phyloP scores from a whole-genome alignment of 2,113 vertebrate species.

The Atherinomorus stipes region DNA sequence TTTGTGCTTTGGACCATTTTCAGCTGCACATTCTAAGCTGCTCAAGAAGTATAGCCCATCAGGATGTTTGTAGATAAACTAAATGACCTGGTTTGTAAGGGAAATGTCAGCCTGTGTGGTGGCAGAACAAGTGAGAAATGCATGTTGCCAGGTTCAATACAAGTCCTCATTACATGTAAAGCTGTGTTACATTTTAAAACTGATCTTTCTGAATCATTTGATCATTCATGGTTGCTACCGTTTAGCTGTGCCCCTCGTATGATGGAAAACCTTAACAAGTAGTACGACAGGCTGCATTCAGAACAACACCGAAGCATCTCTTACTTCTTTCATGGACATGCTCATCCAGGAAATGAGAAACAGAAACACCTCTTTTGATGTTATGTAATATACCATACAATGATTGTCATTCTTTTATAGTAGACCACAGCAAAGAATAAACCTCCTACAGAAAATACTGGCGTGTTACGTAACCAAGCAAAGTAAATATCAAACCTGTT shows the following conservation, averaged over 20 bases:
- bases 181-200: too few species aligned
- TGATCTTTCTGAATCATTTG: too few species aligned
- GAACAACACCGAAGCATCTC: neutral
- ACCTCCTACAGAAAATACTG: neutral
- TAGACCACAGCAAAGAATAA: neutral
- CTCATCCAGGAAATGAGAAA: neutral
- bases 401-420: neutral
- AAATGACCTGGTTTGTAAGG: too few species aligned
- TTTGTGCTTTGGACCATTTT: too few species aligned
- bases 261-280: too few species aligned
- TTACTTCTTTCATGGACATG: neutral
- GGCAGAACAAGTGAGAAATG: too few species aligned
- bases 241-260: too few species aligned
- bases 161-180: too few species aligned
- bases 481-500: conserved; percentile 1
- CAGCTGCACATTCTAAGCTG: too few species aligned
- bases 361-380: neutral
- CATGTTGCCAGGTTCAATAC: too few species aligned
- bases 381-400: neutral
- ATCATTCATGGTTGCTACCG: too few species aligned
- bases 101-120: too few species aligned
- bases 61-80: neutral
- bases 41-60: neutral
- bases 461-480: neutral
- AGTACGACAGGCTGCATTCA: neutral